Conservation (phyloP, 2,113 vertebrate species). For the Henicopernis longicauda region DNA sequence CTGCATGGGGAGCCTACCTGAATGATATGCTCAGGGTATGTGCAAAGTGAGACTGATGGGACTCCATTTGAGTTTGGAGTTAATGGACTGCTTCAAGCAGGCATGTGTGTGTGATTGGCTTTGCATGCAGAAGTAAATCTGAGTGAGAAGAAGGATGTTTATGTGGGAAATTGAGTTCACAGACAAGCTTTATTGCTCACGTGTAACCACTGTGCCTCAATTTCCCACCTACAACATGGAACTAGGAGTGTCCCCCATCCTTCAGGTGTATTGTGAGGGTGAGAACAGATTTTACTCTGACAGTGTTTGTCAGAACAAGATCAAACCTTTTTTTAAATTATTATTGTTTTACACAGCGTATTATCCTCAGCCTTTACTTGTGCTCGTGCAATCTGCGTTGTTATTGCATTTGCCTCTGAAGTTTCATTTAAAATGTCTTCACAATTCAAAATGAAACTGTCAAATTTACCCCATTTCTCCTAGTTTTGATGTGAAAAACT, state of each 20-base stretch:
- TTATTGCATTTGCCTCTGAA: not conserved
- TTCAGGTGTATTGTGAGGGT: not conserved
- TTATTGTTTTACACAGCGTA: not conserved
- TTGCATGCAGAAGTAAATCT: not conserved
- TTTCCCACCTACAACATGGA: not conserved
- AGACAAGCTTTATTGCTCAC: not conserved
- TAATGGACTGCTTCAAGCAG: not conserved
- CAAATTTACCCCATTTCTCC: not conserved
- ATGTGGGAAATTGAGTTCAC: not conserved
- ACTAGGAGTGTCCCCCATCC: not conserved
- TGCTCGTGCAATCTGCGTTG: accelerated
- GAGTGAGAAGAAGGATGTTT: not conserved
- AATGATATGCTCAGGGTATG: not conserved
- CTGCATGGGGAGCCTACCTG: not conserved
- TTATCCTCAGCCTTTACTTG: not conserved
- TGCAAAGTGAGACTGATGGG: not conserved
- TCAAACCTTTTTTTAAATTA: not conserved
- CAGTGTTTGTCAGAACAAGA: not conserved
- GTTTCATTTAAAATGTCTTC: not conserved
- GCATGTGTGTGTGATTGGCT: not conserved
- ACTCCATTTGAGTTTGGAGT: not conserved
- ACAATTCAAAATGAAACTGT: slow-evolving; percentile 36
- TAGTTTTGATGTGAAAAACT: slow-evolving; percentile 37
- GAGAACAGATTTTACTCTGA: not conserved
- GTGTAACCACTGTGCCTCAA: not conserved